These are phyloP conservation scores for Burhinus bistriatus DNA, from an alignment of 2,113 vertebrate species.

Conservation along the genomic window DNA sequence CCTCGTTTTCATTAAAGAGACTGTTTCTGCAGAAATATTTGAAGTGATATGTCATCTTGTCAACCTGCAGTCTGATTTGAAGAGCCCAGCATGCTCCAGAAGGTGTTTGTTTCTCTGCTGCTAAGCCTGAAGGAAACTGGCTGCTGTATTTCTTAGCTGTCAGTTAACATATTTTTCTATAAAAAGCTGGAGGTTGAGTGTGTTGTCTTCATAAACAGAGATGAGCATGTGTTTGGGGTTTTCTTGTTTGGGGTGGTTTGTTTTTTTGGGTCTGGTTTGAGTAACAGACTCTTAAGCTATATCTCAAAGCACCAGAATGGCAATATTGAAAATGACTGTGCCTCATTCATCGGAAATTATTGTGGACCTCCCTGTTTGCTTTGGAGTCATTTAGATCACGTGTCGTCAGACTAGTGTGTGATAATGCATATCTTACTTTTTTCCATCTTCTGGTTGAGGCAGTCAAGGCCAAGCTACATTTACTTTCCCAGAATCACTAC, in stretches of 20 bases:
- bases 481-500: neutral
- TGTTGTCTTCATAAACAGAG: neutral
- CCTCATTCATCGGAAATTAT: neutral
- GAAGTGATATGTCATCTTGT: neutral
- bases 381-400: neutral
- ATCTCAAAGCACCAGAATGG: neutral
- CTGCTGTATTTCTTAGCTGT: neutral
- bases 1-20: neutral
- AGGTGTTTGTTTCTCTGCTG: neutral
- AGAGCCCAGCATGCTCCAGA: neutral
- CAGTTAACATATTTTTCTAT: neutral
- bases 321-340: neutral
- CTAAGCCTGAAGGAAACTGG: neutral
- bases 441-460: neutral
- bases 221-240: neutral
- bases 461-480: fast-evolving
- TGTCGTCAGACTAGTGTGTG: neutral
- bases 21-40: neutral
- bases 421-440: fast-evolving
- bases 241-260: neutral
- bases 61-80: neutral
- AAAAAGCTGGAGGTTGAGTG: neutral
- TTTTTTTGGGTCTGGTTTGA: neutral
- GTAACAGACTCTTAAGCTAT: neutral
- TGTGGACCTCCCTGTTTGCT: neutral